phyloP scores from a whole-genome alignment of 2,888 invertebrate genomes.

The Agrenia bidenticulata region DNA sequence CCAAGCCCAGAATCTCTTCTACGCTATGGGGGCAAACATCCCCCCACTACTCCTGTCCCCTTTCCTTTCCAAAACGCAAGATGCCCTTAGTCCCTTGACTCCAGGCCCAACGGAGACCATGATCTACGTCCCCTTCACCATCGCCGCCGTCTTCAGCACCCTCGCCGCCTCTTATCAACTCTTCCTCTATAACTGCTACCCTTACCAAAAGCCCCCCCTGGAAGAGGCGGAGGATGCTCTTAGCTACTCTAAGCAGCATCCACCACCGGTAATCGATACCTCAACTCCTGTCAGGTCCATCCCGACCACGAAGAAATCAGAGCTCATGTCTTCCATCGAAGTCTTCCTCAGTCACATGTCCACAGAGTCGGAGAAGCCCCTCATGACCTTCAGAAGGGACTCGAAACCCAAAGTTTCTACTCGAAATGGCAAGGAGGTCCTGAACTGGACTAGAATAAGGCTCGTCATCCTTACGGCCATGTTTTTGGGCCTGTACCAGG shows the following conservation, averaged over 20 bases:
- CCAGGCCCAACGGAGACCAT: background rate
- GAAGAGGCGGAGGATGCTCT: background rate
- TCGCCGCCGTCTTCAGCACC: conserved; percentile 18
- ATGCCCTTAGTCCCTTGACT: background rate
- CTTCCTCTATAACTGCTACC: conserved; percentile 26
- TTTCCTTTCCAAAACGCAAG: conserved; percentile 30
- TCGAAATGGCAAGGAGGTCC: background rate
- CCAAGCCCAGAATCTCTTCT: conserved; percentile 43
- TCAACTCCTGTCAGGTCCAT: too few relatives aligned
- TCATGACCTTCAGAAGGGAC: background rate
- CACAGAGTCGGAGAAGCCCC: too few relatives aligned
- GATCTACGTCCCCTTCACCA: conserved; percentile 28
- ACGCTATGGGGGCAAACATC: conserved; percentile 33
- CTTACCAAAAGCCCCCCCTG: conserved; percentile 26
- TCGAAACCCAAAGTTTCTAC: too few relatives aligned
- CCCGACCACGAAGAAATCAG: too few relatives aligned
- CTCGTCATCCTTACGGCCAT: conserved; percentile 20
- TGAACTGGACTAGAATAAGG: conserved; percentile 12
- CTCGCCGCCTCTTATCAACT: conserved; percentile 6
- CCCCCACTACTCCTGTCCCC: conserved; percentile 34
- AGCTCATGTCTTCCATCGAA: too few relatives aligned
- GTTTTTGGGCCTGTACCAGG: conserved; percentile 32
- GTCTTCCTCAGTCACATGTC: too few relatives aligned
- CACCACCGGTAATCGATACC: too few relatives aligned
- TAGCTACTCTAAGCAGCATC: too few relatives aligned